A percentile compares a stretch with the other conserved stretches of the same genome.
Conservation (phyloP, 2,888 invertebrate species). For the Caenorhabditis drosophilae region DNA sequence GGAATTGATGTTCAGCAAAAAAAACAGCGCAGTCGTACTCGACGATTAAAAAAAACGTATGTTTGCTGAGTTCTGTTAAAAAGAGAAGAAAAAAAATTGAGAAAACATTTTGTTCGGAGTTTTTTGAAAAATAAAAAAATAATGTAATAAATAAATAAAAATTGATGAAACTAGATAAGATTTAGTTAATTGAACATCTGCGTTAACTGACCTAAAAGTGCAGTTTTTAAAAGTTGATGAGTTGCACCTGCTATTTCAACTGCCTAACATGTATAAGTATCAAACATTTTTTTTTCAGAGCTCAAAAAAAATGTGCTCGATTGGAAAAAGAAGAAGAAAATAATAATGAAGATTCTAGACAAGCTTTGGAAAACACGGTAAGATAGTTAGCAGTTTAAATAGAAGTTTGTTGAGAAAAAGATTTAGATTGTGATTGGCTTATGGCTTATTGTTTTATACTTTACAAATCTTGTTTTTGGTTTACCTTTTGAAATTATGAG, state of each 20-base stretch:
- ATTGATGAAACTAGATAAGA: background rate
- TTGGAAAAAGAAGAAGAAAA: constrained; percentile 5
- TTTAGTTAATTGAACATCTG: no score
- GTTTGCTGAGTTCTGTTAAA: background rate
- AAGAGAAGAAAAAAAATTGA: background rate
- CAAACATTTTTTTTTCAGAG: constrained; percentile 1
- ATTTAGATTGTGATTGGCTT: constrained; percentile 32
- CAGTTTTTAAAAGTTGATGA: no score
- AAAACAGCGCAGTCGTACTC: constrained; percentile 22
- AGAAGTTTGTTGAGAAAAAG: no score
- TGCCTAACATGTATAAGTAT: no score
- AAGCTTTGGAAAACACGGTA: constrained; percentile 24
- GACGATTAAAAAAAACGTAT: constrained; percentile 19
- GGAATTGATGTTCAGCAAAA: constrained; percentile 32
- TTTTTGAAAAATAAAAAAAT: background rate
- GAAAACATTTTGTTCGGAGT: background rate
- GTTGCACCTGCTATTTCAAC: no score
- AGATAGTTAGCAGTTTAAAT: no score
- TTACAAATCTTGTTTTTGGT: constrained; percentile 30
- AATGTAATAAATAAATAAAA: background rate
- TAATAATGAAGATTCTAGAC: constrained; percentile 19
- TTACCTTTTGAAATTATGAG: constrained; percentile 32
- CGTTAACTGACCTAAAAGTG: no score
- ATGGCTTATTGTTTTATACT: constrained; percentile 23
- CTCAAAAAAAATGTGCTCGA: background rate